Percentiles rank a stretch among this genome's conserved stretches.
These are phyloP conservation scores for zebrafish (Danio rerio) DNA, from an alignment of 2,113 vertebrate genomes.

Conservation along the genomic window DNA sequence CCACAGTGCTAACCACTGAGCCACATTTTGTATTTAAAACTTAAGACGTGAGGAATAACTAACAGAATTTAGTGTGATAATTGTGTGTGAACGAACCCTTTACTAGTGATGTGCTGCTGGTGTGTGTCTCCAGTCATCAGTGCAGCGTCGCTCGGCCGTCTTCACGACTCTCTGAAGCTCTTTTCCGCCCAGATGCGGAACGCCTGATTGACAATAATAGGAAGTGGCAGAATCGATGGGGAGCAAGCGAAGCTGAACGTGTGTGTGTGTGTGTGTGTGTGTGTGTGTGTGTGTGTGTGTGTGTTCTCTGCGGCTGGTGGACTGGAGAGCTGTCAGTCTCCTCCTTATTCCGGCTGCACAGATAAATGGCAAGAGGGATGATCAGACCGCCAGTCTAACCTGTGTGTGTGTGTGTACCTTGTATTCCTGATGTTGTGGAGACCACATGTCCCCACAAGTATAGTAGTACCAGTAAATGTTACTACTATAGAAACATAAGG, in stretches of 20 bases:
- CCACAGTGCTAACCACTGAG: too few species aligned
- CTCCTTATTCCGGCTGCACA: background rate
- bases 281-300: conserved; percentile 34
- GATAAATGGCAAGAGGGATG: conserved; percentile 21
- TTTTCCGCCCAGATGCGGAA: conserved; percentile 61
- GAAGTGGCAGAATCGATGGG: conserved; percentile 79
- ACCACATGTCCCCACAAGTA: too few species aligned
- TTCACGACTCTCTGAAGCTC: background rate
- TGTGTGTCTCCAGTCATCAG: too few species aligned
- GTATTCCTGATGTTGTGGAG: too few species aligned
- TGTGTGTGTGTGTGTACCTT: conserved; percentile 38
- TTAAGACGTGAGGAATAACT: too few species aligned
- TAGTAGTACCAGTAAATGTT: conserved; percentile 29
- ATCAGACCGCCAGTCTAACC: background rate
- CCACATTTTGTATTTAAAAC: too few species aligned
- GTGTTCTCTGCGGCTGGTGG: background rate
- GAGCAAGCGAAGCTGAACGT: conserved; percentile 70
- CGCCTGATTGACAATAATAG: conserved; percentile 80
- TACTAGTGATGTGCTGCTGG: too few species aligned
- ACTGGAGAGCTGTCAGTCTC: conserved; percentile 21
- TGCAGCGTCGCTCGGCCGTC: background rate
- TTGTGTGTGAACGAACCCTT: too few species aligned
- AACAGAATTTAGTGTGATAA: too few species aligned
- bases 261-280: conserved; percentile 37
- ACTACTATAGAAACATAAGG: too few species aligned